Evolutionary conservation across 2,113 vertebrate species (phyloP), one percentile per base, ranked within the genome.

Genomic region (Plecturocebus donacophilus): DNA sequence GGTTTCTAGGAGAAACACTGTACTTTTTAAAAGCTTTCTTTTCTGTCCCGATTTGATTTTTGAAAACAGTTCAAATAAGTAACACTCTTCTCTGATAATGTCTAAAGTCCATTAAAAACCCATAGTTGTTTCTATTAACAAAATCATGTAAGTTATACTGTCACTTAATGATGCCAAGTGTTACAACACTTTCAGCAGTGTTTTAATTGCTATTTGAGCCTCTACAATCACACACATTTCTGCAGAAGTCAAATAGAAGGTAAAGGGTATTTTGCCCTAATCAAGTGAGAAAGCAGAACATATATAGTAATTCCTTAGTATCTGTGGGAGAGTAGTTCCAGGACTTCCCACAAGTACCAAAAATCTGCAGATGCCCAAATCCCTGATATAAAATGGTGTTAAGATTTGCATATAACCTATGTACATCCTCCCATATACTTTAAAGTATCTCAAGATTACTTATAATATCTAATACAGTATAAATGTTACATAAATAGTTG

Each of bases 231-330:
- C 35, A 91, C 16, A 83, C 11, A 84, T 79, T 97, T 96, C 42
- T 91, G 38, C n/a, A 88, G 10, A 93, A 93, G 76, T 91, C 77
- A 95, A 87, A 94, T 40, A 86, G 42, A 90, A 89, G 49, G 49
- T 70, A 70, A 97, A 91, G 25, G 11, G 30, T 77, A 52, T 52
- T 87, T 86, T 87, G 32, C 4, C 47, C 23, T 68, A 77, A 81
- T 23, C 47, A 83, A 64, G 30, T 73, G n/a, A 95, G 54, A 91
- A 86, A 92, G 21, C 73, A 90, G 81, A 96, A 61, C 45, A 42
- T 91, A 61, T 2, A 73, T 1, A 75, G 40, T 75, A 23, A 75
- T 75, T 40, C 71, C 71, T 75, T 25, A 11, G 23, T 42, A 75
- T 42, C 40, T 40, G 21, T 42, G 6, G 12, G 12, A 23, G 23